Percentiles rank a stretch among this genome's conserved stretches.
phyloP scores from a whole-genome alignment of 2,888 invertebrate species.

The Morpho achilles region DNA sequence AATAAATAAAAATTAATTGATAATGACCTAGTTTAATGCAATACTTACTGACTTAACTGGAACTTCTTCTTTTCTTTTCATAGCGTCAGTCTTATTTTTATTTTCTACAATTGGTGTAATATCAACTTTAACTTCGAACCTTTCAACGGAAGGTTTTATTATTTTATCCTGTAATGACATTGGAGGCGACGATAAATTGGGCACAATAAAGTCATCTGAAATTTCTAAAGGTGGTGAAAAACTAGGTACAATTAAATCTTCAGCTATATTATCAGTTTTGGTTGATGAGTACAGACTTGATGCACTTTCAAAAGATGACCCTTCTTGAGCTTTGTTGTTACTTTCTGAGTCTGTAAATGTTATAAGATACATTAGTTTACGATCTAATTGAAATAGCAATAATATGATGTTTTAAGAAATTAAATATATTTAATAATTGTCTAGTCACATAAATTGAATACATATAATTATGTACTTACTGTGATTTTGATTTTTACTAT shows the following conservation, averaged over 20 bases:
- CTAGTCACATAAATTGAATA: neutral
- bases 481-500: constrained; percentile 63
- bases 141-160: constrained; percentile 54
- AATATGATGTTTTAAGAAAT: too few species aligned
- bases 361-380: neutral
- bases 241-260: constrained; percentile 81
- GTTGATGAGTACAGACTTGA: constrained; percentile 89
- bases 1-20: neutral
- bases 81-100: constrained; percentile 69
- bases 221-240: constrained; percentile 80
- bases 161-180: constrained; percentile 63
- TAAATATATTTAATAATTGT: neutral
- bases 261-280: constrained; percentile 83
- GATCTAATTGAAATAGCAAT: too few species aligned
- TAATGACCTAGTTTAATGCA: neutral
- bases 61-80: constrained; percentile 56
- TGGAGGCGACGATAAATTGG: constrained; percentile 67
- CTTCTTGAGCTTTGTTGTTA: constrained; percentile 82
- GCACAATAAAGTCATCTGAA: constrained; percentile 68
- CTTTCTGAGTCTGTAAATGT: constrained; percentile 73
- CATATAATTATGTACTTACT: constrained; percentile 44
- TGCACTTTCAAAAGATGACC: constrained; percentile 93
- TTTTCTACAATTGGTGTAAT: constrained; percentile 54
- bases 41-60: constrained; percentile 47
- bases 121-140: constrained; percentile 65